phyloP scores from a whole-genome alignment of 2,113 vertebrate species.

The Corvus moneduloides region DNA sequence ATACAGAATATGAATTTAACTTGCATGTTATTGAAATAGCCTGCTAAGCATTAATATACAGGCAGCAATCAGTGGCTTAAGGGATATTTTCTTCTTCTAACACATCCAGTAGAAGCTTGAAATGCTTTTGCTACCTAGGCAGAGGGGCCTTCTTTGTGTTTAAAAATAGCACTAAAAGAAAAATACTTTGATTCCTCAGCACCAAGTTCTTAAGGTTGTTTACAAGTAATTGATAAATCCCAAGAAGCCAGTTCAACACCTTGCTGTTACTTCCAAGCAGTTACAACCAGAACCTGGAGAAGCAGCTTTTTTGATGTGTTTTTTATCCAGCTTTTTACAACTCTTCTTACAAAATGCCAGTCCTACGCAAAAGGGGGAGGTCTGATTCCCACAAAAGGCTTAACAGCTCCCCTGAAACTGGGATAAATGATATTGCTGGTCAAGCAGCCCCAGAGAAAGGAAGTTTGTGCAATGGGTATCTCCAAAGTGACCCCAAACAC shows the following conservation, averaged over 20 bases:
- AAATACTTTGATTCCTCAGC: background rate
- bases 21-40: background rate
- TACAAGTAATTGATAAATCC: background rate
- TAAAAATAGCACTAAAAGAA: background rate
- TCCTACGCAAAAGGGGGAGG: background rate
- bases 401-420: background rate
- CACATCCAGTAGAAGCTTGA: background rate
- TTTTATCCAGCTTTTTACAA: background rate
- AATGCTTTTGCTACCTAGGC: background rate
- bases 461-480: background rate
- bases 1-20: background rate
- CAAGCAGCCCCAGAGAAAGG: background rate
- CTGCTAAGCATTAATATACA: background rate
- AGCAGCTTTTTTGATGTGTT: accelerated
- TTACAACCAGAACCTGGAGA: background rate
- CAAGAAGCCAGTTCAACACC: background rate
- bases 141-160: background rate
- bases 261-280: background rate
- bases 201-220: background rate
- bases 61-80: background rate
- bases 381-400: background rate
- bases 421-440: background rate
- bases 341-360: background rate
- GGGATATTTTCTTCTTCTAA: background rate
- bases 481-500: background rate